These are phyloP conservation scores for Micromys minutus DNA, from an alignment of 2,113 vertebrate genomes.

Conservation along the genomic window DNA sequence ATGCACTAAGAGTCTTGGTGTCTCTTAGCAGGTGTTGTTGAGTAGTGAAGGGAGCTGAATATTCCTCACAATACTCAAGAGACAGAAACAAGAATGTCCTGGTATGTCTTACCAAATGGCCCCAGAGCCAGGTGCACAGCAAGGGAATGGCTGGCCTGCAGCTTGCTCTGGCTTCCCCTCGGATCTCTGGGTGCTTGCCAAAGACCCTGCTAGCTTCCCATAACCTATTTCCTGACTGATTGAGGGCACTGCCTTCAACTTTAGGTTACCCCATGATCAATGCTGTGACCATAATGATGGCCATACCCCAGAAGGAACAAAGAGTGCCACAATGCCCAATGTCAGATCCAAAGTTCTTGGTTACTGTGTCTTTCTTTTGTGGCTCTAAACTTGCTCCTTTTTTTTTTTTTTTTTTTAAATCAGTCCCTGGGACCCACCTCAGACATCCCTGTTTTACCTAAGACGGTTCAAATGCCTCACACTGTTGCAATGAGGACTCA, in stretches of 20 bases:
- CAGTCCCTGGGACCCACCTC: not conserved
- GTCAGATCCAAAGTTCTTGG: not conserved
- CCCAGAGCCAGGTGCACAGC: not conserved
- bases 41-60: not conserved
- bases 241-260: not conserved
- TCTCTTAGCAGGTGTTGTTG: not conserved
- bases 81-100: not conserved
- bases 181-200: not conserved
- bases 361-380: rapidly evolving
- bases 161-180: too few relatives aligned
- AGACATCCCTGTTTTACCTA: not conserved
- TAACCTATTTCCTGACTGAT: not conserved
- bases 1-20: not conserved
- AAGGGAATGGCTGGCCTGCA: not conserved
- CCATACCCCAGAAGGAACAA: rapidly evolving
- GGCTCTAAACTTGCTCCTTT: rapidly evolving
- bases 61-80: not conserved
- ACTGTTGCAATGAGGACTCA: not conserved
- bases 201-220: not conserved
- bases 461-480: not conserved
- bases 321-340: rapidly evolving
- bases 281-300: not conserved
- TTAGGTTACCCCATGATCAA: not conserved
- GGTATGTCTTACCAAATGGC: not conserved
- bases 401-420: too few relatives aligned